Base-by-base conservation (phyloP, 2,888 invertebrate species). In the Drosophila melanosoma region DNA sequence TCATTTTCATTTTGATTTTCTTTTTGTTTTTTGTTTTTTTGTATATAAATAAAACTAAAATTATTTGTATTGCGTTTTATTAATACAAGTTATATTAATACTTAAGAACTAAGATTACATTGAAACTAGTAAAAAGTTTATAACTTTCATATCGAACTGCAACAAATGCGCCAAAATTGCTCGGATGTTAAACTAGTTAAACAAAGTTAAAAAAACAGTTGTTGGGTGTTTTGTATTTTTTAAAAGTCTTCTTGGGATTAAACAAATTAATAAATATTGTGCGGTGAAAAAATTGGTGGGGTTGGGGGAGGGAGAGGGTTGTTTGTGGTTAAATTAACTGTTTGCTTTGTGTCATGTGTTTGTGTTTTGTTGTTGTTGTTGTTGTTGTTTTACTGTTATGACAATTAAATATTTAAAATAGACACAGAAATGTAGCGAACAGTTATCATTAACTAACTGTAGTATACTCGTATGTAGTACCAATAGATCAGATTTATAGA, bases 351-450 rank as follows among this genome's bases (percentile, higher is more conserved):
- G 63, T 60, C 42, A 49, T 66, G 26, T 62, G 52, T 29, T 69
- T 45, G 45, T 45, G 45, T 45, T 36, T 57, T 54, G 48, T 59
- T 36, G 20, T 29, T 59, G 48, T 59, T 36, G 20, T 29, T 59
- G 48, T 54, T 45, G 20, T 38, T 62, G 51, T 74, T 38, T 73
- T 57, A 58, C 74, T 52, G 26, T 69, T 74, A 76, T 74, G 79
- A 90, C 83, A 82, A 75, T 87, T 89, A 87, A 79, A 60, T 79
- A 74, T 84, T 83, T 70, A 59, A 82, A 83, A 86, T 85, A 88
- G 83, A 83, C 83, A 89, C 83, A 87, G 90, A 84, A 79, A 89
- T 82, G 76, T 89, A 78, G 90, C 81, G 82, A 83, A 86, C 72
- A 83, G 71, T 79, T 79, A 63, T 62, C 69, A 74, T 78, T 82